Evolutionary conservation across 2,888 invertebrate species (phyloP), one percentile per base, ranked within the genome.

Genomic region (Pterostichus madidus): DNA sequence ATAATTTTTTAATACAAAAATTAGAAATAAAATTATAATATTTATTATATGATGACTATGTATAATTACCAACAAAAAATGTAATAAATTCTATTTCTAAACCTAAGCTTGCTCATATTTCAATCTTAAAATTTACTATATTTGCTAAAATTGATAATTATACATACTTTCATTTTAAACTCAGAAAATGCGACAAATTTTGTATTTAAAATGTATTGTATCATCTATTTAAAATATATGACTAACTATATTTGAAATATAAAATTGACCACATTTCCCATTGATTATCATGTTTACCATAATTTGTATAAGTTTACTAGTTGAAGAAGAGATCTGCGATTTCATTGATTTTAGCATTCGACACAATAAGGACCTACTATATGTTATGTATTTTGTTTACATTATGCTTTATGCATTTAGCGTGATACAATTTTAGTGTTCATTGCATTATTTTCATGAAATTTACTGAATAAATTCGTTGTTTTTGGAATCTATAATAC

Each of bases 381-480:
- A 76, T 32, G 8, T 46, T 44, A 75, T 31, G 17, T 75, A 52
- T 44, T 76, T 52, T 75, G 49, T 44, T 75, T 24, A 24, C 24
- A 44, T 68, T 75, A 52, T 32, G 31, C 52, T 53, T 35, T 13
- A 76, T 76, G 76, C 24, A 6, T 76, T 44, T 56, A 75, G 52
- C 52, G 64, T 64, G 64, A 64, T 64, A 64, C 64, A 64, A 64
- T 35, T 64, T 56, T 11, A 61, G 32, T 76, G 56, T 76, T 76
- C 52, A 75, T 75, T 75, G 52, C 75, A 75, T 76, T 35, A 39
- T 44, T 76, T 76, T 53, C 32, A 76, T 56, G 53, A 76, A 76
- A 76, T 76, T 76, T 76, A 76, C 64, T 79, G 61, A 24, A 79
- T 61, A 64, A 61, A 79, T 79, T 79, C 79, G 79, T 79, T 79